A percentile compares a stretch with the other conserved stretches of the same genome.
These are phyloP conservation scores for Brachypterus glaber DNA, from an alignment of 2,888 invertebrate genomes.

Conservation along the genomic window DNA sequence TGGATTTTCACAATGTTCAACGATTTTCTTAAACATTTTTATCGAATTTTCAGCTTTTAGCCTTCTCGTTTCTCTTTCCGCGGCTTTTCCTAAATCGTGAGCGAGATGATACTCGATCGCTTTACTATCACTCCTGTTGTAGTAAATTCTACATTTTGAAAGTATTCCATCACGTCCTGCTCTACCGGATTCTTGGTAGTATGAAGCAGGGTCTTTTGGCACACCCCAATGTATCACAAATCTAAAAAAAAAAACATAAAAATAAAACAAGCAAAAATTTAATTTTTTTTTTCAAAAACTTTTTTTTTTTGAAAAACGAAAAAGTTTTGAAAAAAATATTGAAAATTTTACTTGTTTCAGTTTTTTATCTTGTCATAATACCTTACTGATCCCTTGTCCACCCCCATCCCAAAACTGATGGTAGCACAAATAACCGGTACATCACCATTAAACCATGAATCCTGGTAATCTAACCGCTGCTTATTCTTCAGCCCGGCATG, in stretches of 20 bases:
- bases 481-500: conserved; percentile 76
- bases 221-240: conserved; percentile 96
- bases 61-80: conserved; percentile 42
- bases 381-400: conserved; percentile 90
- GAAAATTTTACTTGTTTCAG: too few relatives aligned
- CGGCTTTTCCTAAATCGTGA: conserved; percentile 55
- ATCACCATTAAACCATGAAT: conserved; percentile 84
- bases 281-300: too few relatives aligned
- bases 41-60: conserved; percentile 54
- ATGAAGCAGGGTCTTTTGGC: conserved; percentile 89
- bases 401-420: conserved; percentile 98
- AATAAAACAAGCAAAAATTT: too few relatives aligned
- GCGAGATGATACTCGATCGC: conserved; percentile 71
- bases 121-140: conserved; percentile 70
- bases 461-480: conserved; percentile 71
- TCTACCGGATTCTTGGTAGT: conserved; percentile 93
- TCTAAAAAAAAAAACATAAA: too few relatives aligned
- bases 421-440: conserved; percentile 91
- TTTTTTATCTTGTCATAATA: too few relatives aligned
- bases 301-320: too few relatives aligned
- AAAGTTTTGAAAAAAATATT: too few relatives aligned
- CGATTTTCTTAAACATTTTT: conserved; percentile 73
- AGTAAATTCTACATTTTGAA: conserved; percentile 88
- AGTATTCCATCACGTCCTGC: conserved; percentile 91
- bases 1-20: conserved; percentile 74